Evolutionary conservation across 1,140 invertebrate species (phyloP), one percentile per base, ranked within the genome.

Genomic region (Drosophila tristis): DNA sequence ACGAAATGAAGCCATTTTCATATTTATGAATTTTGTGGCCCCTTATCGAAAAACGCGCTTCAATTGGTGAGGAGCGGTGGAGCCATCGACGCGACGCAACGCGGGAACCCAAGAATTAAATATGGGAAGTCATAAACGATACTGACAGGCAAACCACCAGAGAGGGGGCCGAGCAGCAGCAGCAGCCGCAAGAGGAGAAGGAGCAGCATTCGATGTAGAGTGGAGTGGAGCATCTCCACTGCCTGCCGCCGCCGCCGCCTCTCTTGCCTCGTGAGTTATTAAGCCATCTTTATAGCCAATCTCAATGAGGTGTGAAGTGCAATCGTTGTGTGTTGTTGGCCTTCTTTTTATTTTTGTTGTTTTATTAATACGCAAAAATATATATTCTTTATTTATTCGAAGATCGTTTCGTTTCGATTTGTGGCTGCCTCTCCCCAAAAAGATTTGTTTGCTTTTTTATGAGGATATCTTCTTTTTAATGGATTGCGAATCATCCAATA

Each of bases 231-330:
- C 62, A 65, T 68, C 62, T 55, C 39, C 66, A 42, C 23, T 61
- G 65, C 71, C 81, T 90, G 77, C 82, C 78, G n/a, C n/a, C 2
- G 20, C 20, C 20, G 20, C 20, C 20, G 20, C 75, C 7, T 31
- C 29, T 39, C 11, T 13, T 13, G 3, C 35, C 35, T 39, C 4
- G 35, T 90, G 87, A 90, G 87, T 90, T 90, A 90, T 90, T 90
- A 90, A 90, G 87, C 82, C 87, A 90, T 90, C 86, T 90, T 90
- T 87, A 90, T 90, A 67, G 82, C 68, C 87, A 90, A 90, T 90
- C 87, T 90, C 87, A 90, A 90, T 90, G 87, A 90, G 87, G 87
- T 90, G 87, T 90, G 87, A 90, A 90, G 81, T 90, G 87, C 87
- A 90, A 87, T 90, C 87, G 87, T 82, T 84, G 60, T 53, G 26